Base-by-base conservation (phyloP, 2,888 invertebrate species). In the Sarcophaga rosellei region DNA sequence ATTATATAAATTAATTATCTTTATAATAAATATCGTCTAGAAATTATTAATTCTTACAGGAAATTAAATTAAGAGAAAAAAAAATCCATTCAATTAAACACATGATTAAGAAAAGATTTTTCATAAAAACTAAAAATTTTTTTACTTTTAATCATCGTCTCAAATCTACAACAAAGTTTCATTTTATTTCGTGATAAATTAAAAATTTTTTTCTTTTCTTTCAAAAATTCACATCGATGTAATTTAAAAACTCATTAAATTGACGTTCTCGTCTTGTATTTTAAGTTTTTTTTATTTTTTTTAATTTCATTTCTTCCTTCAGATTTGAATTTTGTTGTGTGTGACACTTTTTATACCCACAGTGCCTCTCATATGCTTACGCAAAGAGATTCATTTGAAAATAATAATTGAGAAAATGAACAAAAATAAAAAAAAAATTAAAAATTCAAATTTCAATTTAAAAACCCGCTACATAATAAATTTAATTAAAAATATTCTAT, bases 401-500 rank as follows among this genome's bases (percentile, higher is more conserved):
- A 70, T 59, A 45, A 20, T 45, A 61, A 78, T 15, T 53, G 53
- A 53, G 53, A 53, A 53, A 57, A 63, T 35, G 17, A 59, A 61
- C 21, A 2, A 23, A n/a, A 68, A 63, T 47, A 47, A 59, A 47
- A 15, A 44, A 72, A 35, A 63, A 53, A 12, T 44, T 35, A 23
- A 44, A 79, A 79, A 81, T 17, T 81, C 44, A 84, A 84, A 77
- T 77, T 17, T 12, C 3, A 23, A 17, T 6, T 68, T 61, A 77
- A 69, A 69, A 62, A 78, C n/a, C 23, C 72, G 57, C 62, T 57
- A 63, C 66, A 69, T 20, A 72, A 62, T 65, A 76, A 84, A 80
- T 80, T 77, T 85, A 77, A 81, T 82, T 82, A 83, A 79, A 80
- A 83, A 73, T 77, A 84, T 84, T 86, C 86, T 86, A 86, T 81